Percentiles rank a stretch among this genome's conserved stretches.
phyloP scores from a whole-genome alignment of 2,113 vertebrate species.

The Rafetus swinhoei region DNA sequence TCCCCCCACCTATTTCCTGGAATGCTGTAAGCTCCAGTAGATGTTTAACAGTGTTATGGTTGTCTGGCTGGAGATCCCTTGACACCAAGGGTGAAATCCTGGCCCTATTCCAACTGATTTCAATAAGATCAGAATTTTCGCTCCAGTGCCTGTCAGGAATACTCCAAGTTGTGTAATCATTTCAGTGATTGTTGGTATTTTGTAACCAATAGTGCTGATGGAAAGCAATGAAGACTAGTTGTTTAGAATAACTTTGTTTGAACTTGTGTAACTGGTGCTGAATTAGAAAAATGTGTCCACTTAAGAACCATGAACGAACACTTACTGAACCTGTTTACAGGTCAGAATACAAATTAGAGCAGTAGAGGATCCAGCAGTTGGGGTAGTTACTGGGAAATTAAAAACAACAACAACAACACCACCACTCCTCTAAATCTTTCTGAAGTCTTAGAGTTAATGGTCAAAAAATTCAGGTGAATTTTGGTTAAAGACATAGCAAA shows the following conservation, averaged over 20 bases:
- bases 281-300: neutral
- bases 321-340: neutral
- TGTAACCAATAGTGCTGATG: neutral
- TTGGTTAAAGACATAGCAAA: neutral
- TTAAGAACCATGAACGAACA: neutral
- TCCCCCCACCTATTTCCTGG: conserved; percentile 31
- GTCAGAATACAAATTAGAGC: neutral
- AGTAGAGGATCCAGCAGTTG: fast-evolving
- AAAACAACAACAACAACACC: neutral
- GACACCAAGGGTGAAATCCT: neutral
- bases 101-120: neutral
- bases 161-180: neutral
- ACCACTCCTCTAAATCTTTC: neutral
- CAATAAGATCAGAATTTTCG: neutral
- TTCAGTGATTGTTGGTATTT: neutral
- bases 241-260: neutral
- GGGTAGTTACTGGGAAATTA: neutral
- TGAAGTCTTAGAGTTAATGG: neutral
- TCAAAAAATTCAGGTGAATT: neutral
- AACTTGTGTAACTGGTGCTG: neutral
- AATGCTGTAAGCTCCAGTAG: neutral
- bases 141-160: neutral
- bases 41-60: neutral
- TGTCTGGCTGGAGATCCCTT: neutral
- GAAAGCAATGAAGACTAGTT: neutral